Conservation (phyloP, 2,888 invertebrate species). For the Drosophila monieri region DNA sequence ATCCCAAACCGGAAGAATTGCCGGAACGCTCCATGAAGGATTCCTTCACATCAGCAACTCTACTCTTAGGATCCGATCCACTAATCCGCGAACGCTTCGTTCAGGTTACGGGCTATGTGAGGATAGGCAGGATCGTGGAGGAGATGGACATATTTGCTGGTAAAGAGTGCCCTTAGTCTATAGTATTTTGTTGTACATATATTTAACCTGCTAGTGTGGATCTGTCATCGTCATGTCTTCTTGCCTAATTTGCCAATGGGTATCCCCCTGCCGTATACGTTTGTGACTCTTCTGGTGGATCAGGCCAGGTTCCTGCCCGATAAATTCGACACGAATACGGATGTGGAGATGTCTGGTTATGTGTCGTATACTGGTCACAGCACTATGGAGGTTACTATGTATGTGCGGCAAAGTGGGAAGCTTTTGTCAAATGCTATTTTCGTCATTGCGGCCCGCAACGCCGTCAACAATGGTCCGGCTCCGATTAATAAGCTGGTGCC, state of each 20-base stretch:
- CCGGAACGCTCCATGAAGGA: constrained; percentile 87
- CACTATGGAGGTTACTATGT: constrained; percentile 89
- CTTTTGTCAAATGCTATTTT: constrained; percentile 87
- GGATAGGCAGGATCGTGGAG: constrained; percentile 89
- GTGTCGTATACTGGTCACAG: constrained; percentile 89
- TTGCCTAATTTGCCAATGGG: constrained; percentile 85
- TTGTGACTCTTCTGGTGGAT: constrained; percentile 86
- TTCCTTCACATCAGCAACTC: constrained; percentile 87
- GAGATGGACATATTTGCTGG: constrained; percentile 92
- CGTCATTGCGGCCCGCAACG: constrained; percentile 89
- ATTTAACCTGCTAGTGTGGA: constrained; percentile 86
- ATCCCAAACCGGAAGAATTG: constrained; percentile 86
- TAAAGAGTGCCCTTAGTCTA: constrained; percentile 66
- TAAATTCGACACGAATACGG: constrained; percentile 86
- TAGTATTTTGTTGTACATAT: background rate
- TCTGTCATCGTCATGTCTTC: constrained; percentile 88
- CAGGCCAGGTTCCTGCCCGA: constrained; percentile 85
- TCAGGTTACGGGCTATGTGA: constrained; percentile 86
- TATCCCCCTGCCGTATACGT: constrained; percentile 86
- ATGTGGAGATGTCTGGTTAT: constrained; percentile 89
- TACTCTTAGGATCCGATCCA: constrained; percentile 87
- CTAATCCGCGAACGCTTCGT: constrained; percentile 87
- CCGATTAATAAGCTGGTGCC: constrained; percentile 86
- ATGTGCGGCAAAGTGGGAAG: constrained; percentile 86
- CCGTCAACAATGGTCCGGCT: constrained; percentile 85